Conservation (phyloP, 2,888 invertebrate genomes). For the Pristionchus arcanus region DNA sequence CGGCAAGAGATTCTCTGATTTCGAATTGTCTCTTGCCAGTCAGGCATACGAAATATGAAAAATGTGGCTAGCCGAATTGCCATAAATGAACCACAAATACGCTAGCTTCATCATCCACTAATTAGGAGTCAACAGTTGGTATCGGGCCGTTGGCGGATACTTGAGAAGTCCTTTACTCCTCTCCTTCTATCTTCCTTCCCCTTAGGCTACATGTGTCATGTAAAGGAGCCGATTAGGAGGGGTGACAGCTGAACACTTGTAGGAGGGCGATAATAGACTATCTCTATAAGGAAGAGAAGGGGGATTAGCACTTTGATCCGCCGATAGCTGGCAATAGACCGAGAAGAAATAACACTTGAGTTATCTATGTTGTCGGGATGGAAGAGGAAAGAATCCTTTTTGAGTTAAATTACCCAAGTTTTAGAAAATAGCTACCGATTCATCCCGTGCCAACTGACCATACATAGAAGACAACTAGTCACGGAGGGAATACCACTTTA, state of each 20-base stretch:
- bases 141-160: neutral
- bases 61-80: too few species aligned
- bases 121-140: slow-evolving; percentile 22
- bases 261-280: neutral
- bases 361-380: slow-evolving; percentile 65
- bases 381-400: too few species aligned
- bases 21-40: too few species aligned
- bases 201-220: slow-evolving; percentile 19
- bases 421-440: too few species aligned
- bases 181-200: neutral
- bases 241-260: slow-evolving; percentile 38
- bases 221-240: slow-evolving; percentile 42
- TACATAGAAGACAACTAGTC: too few species aligned
- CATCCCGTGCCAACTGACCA: too few species aligned
- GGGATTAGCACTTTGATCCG: neutral
- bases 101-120: neutral
- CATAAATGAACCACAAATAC: neutral
- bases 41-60: too few species aligned
- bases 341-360: too few species aligned
- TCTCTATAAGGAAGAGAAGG: neutral
- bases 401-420: too few species aligned
- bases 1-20: too few species aligned
- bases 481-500: too few species aligned
- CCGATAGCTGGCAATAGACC: neutral
- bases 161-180: slow-evolving; percentile 13